Conservation (phyloP, 1,140 invertebrate species). For the Kradibia gibbosae region DNA sequence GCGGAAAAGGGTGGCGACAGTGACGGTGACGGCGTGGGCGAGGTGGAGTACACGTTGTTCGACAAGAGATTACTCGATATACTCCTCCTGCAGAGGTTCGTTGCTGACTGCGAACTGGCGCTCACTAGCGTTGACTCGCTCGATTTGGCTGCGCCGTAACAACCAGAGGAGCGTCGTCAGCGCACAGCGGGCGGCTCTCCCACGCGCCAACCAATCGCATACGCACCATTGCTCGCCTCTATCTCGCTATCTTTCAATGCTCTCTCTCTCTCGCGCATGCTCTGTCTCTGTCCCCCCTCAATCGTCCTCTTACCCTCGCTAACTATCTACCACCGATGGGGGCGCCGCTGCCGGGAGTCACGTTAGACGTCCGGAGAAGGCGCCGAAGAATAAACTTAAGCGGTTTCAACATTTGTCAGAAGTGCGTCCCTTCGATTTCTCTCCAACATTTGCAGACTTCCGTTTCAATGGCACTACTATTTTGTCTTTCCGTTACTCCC, state of each 20-base stretch:
- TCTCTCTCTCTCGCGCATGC: too few relatives aligned
- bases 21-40: too few relatives aligned
- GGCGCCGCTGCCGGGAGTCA: slow-evolving; percentile 53
- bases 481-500: too few relatives aligned
- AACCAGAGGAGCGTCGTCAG: slow-evolving; percentile 31
- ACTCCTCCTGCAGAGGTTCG: slow-evolving; percentile 55
- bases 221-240: neutral
- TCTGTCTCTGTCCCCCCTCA: too few relatives aligned
- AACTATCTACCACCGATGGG: slow-evolving; percentile 37
- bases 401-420: too few relatives aligned
- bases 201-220: slow-evolving; percentile 70
- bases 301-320: too few relatives aligned
- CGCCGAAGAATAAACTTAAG: neutral
- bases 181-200: slow-evolving; percentile 67
- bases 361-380: slow-evolving; percentile 15
- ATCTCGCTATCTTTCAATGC: too few relatives aligned
- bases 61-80: neutral
- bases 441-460: too few relatives aligned
- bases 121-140: slow-evolving; percentile 44
- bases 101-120: slow-evolving; percentile 34
- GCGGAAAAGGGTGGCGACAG: too few relatives aligned
- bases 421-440: too few relatives aligned
- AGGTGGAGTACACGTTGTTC: neutral
- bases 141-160: neutral
- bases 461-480: too few relatives aligned